Conservation (phyloP, 2,888 invertebrate species). For the Epinotia demarniana region DNA sequence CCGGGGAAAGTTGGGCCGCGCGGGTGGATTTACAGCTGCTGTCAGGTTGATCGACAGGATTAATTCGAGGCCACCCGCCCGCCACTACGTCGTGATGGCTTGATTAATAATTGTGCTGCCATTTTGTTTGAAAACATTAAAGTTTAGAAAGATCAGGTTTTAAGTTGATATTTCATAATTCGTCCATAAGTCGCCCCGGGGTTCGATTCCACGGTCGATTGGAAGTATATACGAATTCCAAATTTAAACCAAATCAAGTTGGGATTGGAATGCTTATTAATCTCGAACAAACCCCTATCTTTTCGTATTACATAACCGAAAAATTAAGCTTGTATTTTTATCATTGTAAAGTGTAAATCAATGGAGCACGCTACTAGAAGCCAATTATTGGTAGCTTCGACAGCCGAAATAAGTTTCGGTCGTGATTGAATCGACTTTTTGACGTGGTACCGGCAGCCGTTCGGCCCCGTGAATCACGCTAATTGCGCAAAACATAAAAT, state of each 20-base stretch:
- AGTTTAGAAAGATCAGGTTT: neutral
- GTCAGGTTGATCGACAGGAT: constrained; percentile 53
- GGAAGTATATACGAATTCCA: no score
- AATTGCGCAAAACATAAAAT: constrained; percentile 51
- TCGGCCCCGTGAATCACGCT: constrained; percentile 50
- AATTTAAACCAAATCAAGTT: neutral
- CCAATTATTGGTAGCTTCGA: constrained; percentile 27
- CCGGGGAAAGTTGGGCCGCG: constrained; percentile 7
- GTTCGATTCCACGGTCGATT: neutral
- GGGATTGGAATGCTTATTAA: neutral
- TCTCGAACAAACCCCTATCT: neutral
- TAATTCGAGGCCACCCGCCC: constrained; percentile 52
- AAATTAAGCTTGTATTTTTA: neutral
- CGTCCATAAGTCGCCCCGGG: no score
- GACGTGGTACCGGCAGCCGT: constrained; percentile 25
- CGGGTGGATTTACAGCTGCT: constrained; percentile 37
- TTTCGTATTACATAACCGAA: neutral
- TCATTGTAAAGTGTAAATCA: neutral
- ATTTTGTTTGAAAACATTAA: constrained; percentile 6
- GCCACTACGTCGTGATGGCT: constrained; percentile 16
- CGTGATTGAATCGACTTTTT: constrained; percentile 33
- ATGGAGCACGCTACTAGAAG: constrained; percentile 14
- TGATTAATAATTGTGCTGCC: constrained; percentile 12
- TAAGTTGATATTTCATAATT: neutral
- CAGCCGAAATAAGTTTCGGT: constrained; percentile 19